These are phyloP conservation scores for Oncorhynchus kisutch DNA, from an alignment of 2,113 vertebrate species.

Conservation along the genomic window DNA sequence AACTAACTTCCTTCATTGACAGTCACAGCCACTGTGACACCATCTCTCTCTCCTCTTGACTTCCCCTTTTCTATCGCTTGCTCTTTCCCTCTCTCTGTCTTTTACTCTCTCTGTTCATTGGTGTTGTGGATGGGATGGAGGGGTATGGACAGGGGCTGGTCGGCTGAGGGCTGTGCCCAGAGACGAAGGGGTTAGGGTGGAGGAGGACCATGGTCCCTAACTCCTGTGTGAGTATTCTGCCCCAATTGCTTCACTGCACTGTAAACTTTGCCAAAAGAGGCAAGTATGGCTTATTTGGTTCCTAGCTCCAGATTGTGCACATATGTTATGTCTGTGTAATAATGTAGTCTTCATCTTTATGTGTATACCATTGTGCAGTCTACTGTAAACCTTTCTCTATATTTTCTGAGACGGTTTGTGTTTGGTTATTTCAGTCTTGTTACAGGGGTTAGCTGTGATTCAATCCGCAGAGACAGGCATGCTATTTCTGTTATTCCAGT, in stretches of 20 bases:
- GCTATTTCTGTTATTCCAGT: background rate
- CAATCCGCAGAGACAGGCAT: background rate
- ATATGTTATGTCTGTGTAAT: too few relatives aligned
- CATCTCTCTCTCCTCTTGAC: conserved; percentile 10
- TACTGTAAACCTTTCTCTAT: background rate
- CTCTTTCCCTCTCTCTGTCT: background rate
- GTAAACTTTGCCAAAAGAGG: background rate
- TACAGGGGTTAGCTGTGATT: background rate
- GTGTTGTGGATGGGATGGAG: background rate
- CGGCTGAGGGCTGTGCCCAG: background rate
- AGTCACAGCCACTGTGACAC: background rate
- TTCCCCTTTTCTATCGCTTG: conserved; percentile 4
- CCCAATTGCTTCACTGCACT: too few relatives aligned
- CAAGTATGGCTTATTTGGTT: background rate
- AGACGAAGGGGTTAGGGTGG: background rate
- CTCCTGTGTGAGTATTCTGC: background rate
- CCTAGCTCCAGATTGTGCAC: too few relatives aligned
- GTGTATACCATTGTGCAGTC: too few relatives aligned
- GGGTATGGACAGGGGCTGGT: background rate
- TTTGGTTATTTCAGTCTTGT: background rate
- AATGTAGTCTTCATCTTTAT: too few relatives aligned
- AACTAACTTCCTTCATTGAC: conserved; percentile 40
- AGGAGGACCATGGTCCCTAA: background rate
- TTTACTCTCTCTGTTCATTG: background rate
- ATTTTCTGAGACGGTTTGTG: background rate